Base-by-base conservation (phyloP, 2,797 vertebrate genomes). In the Mus caroli region DNA sequence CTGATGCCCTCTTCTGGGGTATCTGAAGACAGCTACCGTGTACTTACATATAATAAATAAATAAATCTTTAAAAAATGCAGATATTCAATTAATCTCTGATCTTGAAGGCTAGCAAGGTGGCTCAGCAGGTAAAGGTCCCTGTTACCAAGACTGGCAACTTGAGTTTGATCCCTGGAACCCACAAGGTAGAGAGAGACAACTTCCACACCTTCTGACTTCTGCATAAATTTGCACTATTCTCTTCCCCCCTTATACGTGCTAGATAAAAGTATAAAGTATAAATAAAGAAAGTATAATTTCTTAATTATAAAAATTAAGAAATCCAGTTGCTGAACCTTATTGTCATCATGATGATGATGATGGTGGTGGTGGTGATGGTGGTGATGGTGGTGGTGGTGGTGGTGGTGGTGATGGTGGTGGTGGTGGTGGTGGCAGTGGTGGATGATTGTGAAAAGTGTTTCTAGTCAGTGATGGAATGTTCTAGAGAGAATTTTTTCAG, bases 311-410 rank as follows among this genome's bases (percentile, higher is more conserved):
- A n/a, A n/a, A n/a, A n/a, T n/a, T n/a, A 1, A 71, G 67, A 64
- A 26, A 71, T 31, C 20, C 28, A 79, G 69, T 67, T 60, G 28
- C 15, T 64, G 19, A 34, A 19, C 5, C 62, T 54, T 22, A 58
- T 8, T 19, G 46, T 54, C 15, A 20, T 88, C 54, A 73, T 58
- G 9, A 69, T 60, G 79, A 34, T 20, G 56, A 17, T 50, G 8
- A 28, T 19, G 15, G 3, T 34, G n/a, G 12, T 28, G 24, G 0
- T 26, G 24, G 0, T 60, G 58, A 1, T 58, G 54, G 20, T 46
- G 10, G 46, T 15, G 15, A 6, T 52, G 50, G 37, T 37, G 58
- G 40, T 26, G 37, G 26, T 46, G 10, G n/a, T 8, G 17, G 15
- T 54, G 58, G 43, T 34, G 50, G 58, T 31, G 62, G 26, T 64